Evolutionary conservation across 2,113 vertebrate species (phyloP), one percentile per base, ranked within the genome.

Genomic region (Alethe diademata): DNA sequence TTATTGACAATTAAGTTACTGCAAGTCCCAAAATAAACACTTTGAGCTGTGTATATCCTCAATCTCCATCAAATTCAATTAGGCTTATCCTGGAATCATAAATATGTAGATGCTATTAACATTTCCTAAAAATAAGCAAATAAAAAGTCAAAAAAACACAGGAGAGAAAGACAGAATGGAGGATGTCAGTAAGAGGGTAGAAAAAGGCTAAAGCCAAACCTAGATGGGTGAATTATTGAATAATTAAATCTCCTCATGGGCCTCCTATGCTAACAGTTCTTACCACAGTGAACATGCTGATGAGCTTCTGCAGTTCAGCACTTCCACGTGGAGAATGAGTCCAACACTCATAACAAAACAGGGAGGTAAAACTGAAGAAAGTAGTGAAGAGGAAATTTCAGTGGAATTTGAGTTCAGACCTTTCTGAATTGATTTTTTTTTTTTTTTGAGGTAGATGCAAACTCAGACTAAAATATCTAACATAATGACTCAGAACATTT

Each of bases 1-100:
- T 91, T 95, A 94, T 65, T 72, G 88, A 71, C 60, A 96, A 93
- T 94, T 93, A 92, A 57, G 75, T 91, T 96, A 91, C 42, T 81
- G 43, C 29, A 14, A 88, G 66, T 66, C 60, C 58, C 57, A 81
- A 89, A 95, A 95, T 72, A 95, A 91, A 85, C 65, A 66, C 67
- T 71, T 60, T 29, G 42, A 84, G 38, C n/a, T 74, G 45, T 60
- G 86, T 80, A 78, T 86, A 83, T 78, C 61, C 75, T 92, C 88
- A 69, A 91, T 92, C 29, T 29, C 42, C 48, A 72, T 76, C 33
- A 75, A 75, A 78, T 78, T 78, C 57, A 86, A 72, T 94, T 92
- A 81, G 18, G 31, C n/a, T 67, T 84, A 86, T 75, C 28, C 31
- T 85, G 64, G 19, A 90, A 50, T 75, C 45, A 86, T 29, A 92